Base-by-base conservation (phyloP, 2,113 vertebrate genomes). In the Arizona elegans region DNA sequence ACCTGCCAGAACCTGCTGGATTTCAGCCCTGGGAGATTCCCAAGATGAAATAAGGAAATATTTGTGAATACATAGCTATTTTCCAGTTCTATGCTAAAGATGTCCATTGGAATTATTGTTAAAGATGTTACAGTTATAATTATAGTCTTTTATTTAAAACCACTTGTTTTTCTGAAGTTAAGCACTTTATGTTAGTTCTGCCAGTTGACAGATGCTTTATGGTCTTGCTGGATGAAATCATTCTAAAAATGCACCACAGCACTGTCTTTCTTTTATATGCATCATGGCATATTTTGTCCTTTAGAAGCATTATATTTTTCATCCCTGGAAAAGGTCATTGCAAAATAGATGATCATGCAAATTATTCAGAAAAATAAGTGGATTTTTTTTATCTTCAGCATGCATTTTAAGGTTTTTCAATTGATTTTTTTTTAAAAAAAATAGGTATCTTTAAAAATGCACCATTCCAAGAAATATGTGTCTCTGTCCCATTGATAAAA, bases 331-430 rank as follows among this genome's bases (percentile, higher is more conserved):
- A 95, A 94, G 47, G 90, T 93, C 54, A 54, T 91, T 86, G 10
- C 24, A 54, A 91, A 94, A 94, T 13, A 89, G 0, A 0, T 93
- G 91, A 94, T 93, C 87, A 92, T 19, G 87, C 9, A 38, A 95
- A 93, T 89, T 95, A 95, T 94, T 95, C 94, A 90, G 56, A 95
- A 56, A 95, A 94, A 94, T 91, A 92, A 93, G n/a, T 65, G 11
- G 87, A 5, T 47, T 94, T 90, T 95, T 94, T 94, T 90, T 95
- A 94, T 94, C 88, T 33, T 59, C 55, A 86, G 6, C 15, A 90
- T 53, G 95, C 81, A 92, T 92, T 86, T 59, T 86, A 93, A 93
- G 26, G 1, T 86, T 53, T 0, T 6, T 3, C 90, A 92, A 93
- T 5, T 95, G 33, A 90, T 92, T 93, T 23, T 65, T 65, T 65